A percentile compares a stretch with the other conserved stretches of the same genome.
Conservation (phyloP, 2,888 invertebrate species). For the Lomographa bimaculata region DNA sequence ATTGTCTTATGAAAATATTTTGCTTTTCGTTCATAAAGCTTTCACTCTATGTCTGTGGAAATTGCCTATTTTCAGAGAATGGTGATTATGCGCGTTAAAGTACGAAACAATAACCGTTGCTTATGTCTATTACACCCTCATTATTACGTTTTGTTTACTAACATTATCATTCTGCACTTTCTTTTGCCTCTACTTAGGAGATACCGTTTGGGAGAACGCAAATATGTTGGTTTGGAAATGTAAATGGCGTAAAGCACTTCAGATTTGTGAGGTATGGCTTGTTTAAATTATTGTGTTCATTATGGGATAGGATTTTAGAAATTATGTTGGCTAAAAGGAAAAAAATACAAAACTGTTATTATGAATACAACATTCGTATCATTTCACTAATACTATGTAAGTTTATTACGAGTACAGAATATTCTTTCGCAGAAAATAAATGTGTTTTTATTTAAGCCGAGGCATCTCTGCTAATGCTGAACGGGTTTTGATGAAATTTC, state of each 20-base stretch:
- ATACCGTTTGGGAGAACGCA: neutral
- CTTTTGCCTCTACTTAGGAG: neutral
- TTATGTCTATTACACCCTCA: slow-evolving; percentile 1
- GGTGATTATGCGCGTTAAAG: slow-evolving; percentile 1
- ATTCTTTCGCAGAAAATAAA: too few relatives aligned
- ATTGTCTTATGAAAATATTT: slow-evolving; percentile 13
- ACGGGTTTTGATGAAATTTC: too few relatives aligned
- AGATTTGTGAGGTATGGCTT: slow-evolving; percentile 9
- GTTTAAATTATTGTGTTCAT: slow-evolving; percentile 4
- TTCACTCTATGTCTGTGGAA: slow-evolving; percentile 3
- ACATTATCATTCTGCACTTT: neutral
- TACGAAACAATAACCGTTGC: slow-evolving; percentile 8
- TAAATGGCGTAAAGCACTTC: slow-evolving; percentile 11
- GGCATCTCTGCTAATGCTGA: too few relatives aligned
- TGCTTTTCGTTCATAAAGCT: neutral
- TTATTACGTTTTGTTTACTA: slow-evolving; percentile 8
- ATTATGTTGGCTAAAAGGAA: neutral
- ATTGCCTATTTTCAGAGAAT: slow-evolving; percentile 12
- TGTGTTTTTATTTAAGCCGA: too few relatives aligned
- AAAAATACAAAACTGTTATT: too few relatives aligned
- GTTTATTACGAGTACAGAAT: too few relatives aligned
- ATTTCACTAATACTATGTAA: too few relatives aligned
- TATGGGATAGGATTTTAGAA: too few relatives aligned
- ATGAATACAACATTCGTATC: too few relatives aligned
- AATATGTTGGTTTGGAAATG: slow-evolving; percentile 3